Evolutionary conservation across 1,140 invertebrate species (phyloP), one percentile per base, ranked within the genome.

Genomic region (Cydia pomonella): DNA sequence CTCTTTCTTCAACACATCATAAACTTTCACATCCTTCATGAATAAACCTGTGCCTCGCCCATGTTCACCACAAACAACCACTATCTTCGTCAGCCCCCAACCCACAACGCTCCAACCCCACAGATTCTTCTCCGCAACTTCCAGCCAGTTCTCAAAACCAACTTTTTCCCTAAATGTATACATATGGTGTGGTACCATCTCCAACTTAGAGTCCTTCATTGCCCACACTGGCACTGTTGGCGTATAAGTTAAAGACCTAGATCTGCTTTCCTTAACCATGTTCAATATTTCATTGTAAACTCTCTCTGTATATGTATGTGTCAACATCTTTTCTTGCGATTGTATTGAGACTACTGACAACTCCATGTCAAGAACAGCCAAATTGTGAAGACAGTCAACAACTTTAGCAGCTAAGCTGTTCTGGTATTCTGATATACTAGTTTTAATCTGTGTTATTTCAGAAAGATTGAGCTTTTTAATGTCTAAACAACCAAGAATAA

Each of bases 41-140:
- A 90, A 92, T 1, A 77, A 76, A 0, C 89, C 88, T 1, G 87
- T 88, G 0, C 89, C 89, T 79, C 88, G 80, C 1, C 87, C 88
- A 80, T 86, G 76, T 69, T 92, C 89, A 10, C 91, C 90, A 75
- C 90, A 83, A 16, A 87, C 84, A 9, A 90, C 73, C 0, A 92
- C 82, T 13, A 93, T 69, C 74, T 84, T 90, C 9, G 82, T 87
- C 13, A 77, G 75, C 6, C 85, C 86, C 87, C 87, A 92, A 12
- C 79, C 72, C 0, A 81, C 74, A 16, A 88, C 74, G 79, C 82
- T 88, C 90, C 90, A 93, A 10, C 91, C 91, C 90, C 91, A 92
- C 38, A 92, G 75, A 77, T 87, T 84, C 59, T 86, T 87, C 25
- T 92, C 90, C 16, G 84, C 82, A 1, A 93, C 83, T 71, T 93